Evolutionary conservation across 2,797 vertebrate species (phyloP), one percentile per base, ranked within the genome.

Genomic region (Gadopsis marmoratus): DNA sequence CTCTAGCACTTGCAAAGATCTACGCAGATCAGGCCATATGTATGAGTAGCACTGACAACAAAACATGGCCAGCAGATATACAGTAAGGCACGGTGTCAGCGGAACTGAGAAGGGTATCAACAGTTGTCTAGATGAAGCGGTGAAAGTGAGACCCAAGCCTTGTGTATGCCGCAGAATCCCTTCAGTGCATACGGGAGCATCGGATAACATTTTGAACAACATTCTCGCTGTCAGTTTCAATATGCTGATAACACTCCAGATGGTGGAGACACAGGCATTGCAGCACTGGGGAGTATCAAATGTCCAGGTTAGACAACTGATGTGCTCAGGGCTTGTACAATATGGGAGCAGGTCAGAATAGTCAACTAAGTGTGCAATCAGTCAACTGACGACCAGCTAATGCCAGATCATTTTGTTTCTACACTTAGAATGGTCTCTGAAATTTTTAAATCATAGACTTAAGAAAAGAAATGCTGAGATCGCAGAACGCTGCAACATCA

Each of bases 1-100:
- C 88, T 81, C 75, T 51, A 69, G 75, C 65, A 65, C 85, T 92
- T 78, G 85, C 82, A 86, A 84, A 82, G 85, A 82, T 87, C 92
- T 76, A 85, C 79, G 71, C 86, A 77, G 89, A 94, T 94, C 89
- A 90, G 93, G 86, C 88, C 91, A 90, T 92, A 91, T 89, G 88
- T 86, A 90, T 61, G 71, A 89, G 74, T 82, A 85, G 78, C 78
- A 80, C 73, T 76, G 89, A 93, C 86, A 92, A 90, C 82, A 91
- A 87, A 89, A 93, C 86, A 92, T 73, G 70, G 65, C 66, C 72
- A 23, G 54, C 55, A 84, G 90, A 92, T 67, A 75, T 51, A 51
- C 17, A 48, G 17, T 78, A 83, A 90, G 86, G 82, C 81, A 82
- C 63, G 74, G 82, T 81, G 81, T 88, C 82, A 79, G 82, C 47